Evolutionary conservation across 2,113 vertebrate species (phyloP).

Genomic region (Austrofundulus limnaeus): DNA sequence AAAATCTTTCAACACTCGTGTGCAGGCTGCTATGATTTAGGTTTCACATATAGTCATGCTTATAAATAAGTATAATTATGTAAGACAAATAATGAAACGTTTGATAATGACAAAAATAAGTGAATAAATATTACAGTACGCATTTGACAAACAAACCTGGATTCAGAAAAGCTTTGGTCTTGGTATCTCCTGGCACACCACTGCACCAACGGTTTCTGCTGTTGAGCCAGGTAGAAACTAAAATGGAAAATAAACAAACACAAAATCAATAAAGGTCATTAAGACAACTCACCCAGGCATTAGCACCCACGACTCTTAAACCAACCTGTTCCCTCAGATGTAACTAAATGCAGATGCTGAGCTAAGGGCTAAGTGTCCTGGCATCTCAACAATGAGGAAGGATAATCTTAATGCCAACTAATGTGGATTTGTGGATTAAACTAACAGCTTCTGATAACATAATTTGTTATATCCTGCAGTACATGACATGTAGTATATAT

Average conservation of each 20-base stretch:
- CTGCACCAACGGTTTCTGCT: constrained; percentile 55
- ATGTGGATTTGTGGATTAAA: background rate
- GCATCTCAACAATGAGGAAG: background rate
- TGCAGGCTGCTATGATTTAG: too few species aligned
- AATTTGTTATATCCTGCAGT: background rate
- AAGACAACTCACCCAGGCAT: background rate
- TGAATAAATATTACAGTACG: background rate
- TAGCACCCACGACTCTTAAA: background rate
- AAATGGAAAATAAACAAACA: constrained; percentile 8
- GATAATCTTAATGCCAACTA: constrained; percentile 1
- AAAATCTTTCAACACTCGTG: too few species aligned
- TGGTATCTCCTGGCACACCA: constrained; percentile 53
- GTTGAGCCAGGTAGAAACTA: constrained; percentile 49
- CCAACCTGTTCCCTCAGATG: background rate
- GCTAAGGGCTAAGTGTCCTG: background rate
- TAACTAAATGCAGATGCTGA: background rate
- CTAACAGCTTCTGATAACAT: constrained; percentile 13
- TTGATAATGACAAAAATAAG: too few species aligned
- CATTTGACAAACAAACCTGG: constrained; percentile 44
- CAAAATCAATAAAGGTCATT: background rate
- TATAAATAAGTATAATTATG: too few species aligned
- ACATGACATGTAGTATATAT: too few species aligned
- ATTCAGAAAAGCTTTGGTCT: constrained; percentile 55
- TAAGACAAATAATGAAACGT: too few species aligned
- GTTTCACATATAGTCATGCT: too few species aligned